phyloP scores from a whole-genome alignment of 2,113 vertebrate genomes.

The Urocynchramus pylzowi region DNA sequence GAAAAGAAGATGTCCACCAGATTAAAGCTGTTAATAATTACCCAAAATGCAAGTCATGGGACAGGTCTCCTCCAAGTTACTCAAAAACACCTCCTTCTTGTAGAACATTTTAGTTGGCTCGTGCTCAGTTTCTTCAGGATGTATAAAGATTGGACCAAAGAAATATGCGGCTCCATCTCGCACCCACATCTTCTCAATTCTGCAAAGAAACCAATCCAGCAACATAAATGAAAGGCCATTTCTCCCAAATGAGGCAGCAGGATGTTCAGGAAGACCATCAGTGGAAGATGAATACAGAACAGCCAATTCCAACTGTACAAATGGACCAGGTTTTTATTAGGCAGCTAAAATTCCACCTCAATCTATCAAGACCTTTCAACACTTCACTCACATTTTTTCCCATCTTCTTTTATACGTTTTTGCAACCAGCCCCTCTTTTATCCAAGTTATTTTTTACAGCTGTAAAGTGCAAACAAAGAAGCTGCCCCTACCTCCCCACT shows the following conservation, averaged over 20 bases:
- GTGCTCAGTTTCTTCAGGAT: constrained; percentile 96
- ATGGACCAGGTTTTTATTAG: background rate
- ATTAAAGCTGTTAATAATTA: constrained; percentile 59
- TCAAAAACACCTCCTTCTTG: constrained; percentile 98
- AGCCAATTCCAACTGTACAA: background rate
- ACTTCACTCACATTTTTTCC: background rate
- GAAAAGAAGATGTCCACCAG: background rate
- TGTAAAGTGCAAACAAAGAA: background rate
- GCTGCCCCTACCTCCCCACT: constrained; percentile 85
- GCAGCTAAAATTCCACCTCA: background rate
- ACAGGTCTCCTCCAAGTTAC: constrained; percentile 95
- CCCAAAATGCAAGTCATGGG: constrained; percentile 96
- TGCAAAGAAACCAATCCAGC: constrained; percentile 31
- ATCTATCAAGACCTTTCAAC: background rate
- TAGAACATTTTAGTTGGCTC: constrained; percentile 99
- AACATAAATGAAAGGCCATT: background rate
- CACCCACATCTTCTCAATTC: constrained; percentile 97
- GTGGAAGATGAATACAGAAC: background rate
- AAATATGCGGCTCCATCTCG: constrained; percentile 95
- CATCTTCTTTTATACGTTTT: background rate
- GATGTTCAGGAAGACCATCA: background rate
- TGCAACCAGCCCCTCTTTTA: background rate
- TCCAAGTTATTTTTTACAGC: background rate
- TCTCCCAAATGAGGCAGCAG: background rate
- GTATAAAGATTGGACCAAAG: constrained; percentile 97